Evolutionary conservation across 1,140 invertebrate species (phyloP), one percentile per base, ranked within the genome.

Genomic region (Telenomus remus): DNA sequence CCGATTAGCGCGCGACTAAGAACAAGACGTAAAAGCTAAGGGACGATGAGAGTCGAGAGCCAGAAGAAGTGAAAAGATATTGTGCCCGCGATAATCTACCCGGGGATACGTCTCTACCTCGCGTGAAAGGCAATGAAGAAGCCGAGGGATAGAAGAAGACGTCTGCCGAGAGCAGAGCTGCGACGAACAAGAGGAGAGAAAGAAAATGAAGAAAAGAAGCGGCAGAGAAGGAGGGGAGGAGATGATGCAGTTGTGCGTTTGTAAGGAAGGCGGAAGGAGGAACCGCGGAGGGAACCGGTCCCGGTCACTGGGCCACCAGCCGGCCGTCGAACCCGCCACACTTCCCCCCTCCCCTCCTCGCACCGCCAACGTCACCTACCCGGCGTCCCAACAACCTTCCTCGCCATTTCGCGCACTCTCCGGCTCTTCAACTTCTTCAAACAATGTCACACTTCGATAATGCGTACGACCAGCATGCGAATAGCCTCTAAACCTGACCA

Each of bases 211-310:
- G 47, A 76, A 37, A 47, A 76, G 55, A 53, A 47, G 27, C 35
- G 44, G 63, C 54, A 72, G 78, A 78, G 70, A 73, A 60, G 64
- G 57, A 78, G 77, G 80, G 80, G 71, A 61, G 74, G 79, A 80
- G 80, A 86, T 85, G 85, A 84, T 87, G 86, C 85, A 86, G 85
- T 87, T 86, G 84, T 87, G 85, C 86, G 86, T 88, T 88, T 82
- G 85, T 85, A 85, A 87, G 85, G 86, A 88, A 87, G 86, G 86
- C 86, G 86, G 86, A 88, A 88, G 86, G 85, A 86, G 86, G 86
- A 88, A 87, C 84, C 82, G 83, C 81, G 81, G 83, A 87, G 85
- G 85, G 85, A 88, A 87, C 86, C 86, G 86, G 86, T 87, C 86
- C 86, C 84, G 86, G 86, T 88, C 86, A 87, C 86, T 88, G 85